phyloP scores from a whole-genome alignment of 2,113 vertebrate genomes.

The Corapipo altera region DNA sequence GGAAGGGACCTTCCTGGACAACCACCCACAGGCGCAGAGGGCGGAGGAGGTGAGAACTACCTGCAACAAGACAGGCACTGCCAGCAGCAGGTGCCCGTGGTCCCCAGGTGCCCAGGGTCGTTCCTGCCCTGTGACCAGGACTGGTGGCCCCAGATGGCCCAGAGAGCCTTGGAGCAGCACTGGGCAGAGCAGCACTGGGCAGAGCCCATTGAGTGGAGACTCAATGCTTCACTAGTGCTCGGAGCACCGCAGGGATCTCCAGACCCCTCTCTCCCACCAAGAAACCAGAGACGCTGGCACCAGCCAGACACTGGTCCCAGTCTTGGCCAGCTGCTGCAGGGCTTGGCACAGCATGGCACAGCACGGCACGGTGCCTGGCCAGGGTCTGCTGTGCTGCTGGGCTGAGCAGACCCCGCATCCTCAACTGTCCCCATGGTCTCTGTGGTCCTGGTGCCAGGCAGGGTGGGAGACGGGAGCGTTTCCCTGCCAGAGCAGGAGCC shows the following conservation, averaged over 20 bases:
- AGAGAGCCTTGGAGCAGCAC: rapidly evolving
- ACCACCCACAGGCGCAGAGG: conserved; percentile 84
- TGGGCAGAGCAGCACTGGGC: neutral
- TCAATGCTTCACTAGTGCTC: neutral
- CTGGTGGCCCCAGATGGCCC: rapidly evolving
- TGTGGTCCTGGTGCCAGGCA: neutral
- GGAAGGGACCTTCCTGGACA: conserved; percentile 90
- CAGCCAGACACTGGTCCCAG: neutral
- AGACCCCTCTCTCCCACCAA: neutral
- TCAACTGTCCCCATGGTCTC: neutral
- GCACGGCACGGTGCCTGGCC: neutral
- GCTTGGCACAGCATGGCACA: neutral
- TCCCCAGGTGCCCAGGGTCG: neutral
- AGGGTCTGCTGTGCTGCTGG: neutral
- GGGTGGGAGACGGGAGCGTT: neutral
- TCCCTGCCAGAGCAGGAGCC: neutral
- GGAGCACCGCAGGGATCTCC: rapidly evolving
- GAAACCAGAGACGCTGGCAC: neutral
- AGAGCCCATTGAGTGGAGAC: neutral
- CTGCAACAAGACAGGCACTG: rapidly evolving
- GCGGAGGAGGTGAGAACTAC: conserved; percentile 87
- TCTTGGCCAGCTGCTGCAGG: neutral
- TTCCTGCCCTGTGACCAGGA: neutral
- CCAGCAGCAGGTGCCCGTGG: neutral
- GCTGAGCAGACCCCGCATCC: neutral